Evolutionary conservation across 2,888 invertebrate genomes (phyloP).

Genomic region (Plebejus argus): DNA sequence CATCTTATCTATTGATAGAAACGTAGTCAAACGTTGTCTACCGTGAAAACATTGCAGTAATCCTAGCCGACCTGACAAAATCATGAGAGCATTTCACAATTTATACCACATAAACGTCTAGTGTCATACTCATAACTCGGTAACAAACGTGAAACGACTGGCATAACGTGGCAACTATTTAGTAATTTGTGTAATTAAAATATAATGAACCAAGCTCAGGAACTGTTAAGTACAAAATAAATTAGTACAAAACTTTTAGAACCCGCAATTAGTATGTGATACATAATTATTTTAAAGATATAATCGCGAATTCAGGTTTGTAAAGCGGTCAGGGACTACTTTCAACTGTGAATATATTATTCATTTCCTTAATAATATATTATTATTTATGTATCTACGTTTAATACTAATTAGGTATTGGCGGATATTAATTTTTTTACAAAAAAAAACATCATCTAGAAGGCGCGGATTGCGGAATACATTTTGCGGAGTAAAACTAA

Average conservation of each 20-base stretch:
- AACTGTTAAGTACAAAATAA: constrained; percentile 3
- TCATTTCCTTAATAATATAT: not conserved
- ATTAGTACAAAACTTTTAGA: constrained; percentile 4
- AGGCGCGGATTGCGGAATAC: too few relatives aligned
- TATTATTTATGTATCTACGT: not conserved
- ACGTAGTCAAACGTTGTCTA: too few relatives aligned
- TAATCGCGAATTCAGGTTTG: constrained; percentile 26
- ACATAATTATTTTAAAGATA: constrained; percentile 10
- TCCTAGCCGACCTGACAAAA: too few relatives aligned
- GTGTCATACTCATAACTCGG: not conserved
- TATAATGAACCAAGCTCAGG: not conserved
- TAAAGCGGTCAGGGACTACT: constrained; percentile 32
- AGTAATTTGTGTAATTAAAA: not conserved
- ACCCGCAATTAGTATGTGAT: not conserved
- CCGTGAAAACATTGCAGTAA: too few relatives aligned
- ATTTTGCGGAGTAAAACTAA: too few relatives aligned
- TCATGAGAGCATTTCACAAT: too few relatives aligned
- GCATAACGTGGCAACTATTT: not conserved
- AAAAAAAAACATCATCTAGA: not conserved
- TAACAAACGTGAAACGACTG: not conserved
- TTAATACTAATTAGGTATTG: too few relatives aligned
- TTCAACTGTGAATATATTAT: constrained; percentile 34
- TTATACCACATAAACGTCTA: not conserved
- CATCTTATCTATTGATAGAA: too few relatives aligned
- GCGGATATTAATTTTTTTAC: not conserved